Percentiles rank a stretch among this genome's conserved stretches.
Evolutionary conservation across 2,113 vertebrate species (phyloP).

Genomic region (Rhinolophus ferrumequinum): DNA sequence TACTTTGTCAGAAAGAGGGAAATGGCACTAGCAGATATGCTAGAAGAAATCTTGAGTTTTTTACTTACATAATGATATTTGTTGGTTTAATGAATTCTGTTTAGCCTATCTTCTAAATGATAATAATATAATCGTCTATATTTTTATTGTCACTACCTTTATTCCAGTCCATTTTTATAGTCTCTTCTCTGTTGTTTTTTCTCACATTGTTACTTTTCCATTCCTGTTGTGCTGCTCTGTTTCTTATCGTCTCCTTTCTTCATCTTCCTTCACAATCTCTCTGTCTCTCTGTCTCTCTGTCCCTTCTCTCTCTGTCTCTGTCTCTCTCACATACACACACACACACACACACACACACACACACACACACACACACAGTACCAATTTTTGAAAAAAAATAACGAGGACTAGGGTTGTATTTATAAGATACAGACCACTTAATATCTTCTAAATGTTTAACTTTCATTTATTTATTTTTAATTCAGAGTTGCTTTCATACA

Average conservation of each 20-base stretch:
- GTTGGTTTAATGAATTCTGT: not conserved
- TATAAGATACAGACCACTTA: not conserved
- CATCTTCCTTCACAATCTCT: not conserved
- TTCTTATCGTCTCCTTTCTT: not conserved
- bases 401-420: not conserved
- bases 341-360: not conserved
- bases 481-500: not conserved
- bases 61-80: not conserved
- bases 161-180: not conserved
- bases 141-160: not conserved
- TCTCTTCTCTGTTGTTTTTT: not conserved
- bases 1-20: not conserved
- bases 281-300: accelerated
- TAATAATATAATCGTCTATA: not conserved
- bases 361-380: not conserved
- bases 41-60: not conserved
- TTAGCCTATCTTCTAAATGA: not conserved
- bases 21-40: not conserved
- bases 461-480: not conserved
- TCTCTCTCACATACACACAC: not conserved
- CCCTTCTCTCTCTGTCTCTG: accelerated
- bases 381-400: not conserved
- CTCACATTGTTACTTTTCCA: not conserved
- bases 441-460: not conserved
- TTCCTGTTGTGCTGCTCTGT: not conserved